A percentile compares a stretch with the other conserved stretches of the same genome.
Evolutionary conservation across 2,888 invertebrate species (phyloP).

Genomic region (Icerya purchasi): DNA sequence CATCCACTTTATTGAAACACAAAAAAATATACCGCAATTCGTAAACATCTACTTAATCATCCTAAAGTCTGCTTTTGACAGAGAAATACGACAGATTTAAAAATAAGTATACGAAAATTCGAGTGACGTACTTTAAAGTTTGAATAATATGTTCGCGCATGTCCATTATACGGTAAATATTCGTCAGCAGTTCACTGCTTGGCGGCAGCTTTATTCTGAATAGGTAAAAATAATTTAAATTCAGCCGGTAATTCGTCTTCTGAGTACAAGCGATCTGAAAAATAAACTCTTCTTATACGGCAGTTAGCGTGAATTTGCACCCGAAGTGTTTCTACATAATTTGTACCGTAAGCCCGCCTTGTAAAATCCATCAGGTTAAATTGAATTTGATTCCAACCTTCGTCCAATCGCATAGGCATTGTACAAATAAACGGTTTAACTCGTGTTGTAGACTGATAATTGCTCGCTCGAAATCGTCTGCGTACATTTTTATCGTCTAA

Average conservation of each 20-base stretch:
- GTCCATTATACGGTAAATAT: too few species aligned
- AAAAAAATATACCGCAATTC: too few species aligned
- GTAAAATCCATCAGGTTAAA: constrained; percentile 86
- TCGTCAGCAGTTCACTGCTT: too few species aligned
- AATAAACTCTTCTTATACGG: constrained; percentile 68
- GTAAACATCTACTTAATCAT: too few species aligned
- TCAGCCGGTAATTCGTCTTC: constrained; percentile 90
- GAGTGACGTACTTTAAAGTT: too few species aligned
- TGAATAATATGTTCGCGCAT: too few species aligned
- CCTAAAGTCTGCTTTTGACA: too few species aligned
- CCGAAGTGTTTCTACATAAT: constrained; percentile 32
- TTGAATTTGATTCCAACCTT: constrained; percentile 90
- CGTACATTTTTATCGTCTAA: constrained; percentile 86
- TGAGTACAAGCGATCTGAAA: constrained; percentile 69
- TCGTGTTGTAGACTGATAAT: constrained; percentile 82
- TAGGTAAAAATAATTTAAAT: constrained; percentile 44
- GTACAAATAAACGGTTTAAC: constrained; percentile 95
- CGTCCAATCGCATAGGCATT: constrained; percentile 85
- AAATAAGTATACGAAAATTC: too few species aligned
- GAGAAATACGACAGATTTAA: too few species aligned
- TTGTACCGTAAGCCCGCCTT: constrained; percentile 74
- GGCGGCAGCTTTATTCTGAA: constrained; percentile 22
- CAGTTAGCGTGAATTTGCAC: constrained; percentile 94
- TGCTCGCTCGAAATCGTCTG: constrained; percentile 42
- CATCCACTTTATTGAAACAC: too few species aligned